These are phyloP conservation scores for Fregetta grallaria DNA, from an alignment of 2,113 vertebrate species.

Conservation along the genomic window DNA sequence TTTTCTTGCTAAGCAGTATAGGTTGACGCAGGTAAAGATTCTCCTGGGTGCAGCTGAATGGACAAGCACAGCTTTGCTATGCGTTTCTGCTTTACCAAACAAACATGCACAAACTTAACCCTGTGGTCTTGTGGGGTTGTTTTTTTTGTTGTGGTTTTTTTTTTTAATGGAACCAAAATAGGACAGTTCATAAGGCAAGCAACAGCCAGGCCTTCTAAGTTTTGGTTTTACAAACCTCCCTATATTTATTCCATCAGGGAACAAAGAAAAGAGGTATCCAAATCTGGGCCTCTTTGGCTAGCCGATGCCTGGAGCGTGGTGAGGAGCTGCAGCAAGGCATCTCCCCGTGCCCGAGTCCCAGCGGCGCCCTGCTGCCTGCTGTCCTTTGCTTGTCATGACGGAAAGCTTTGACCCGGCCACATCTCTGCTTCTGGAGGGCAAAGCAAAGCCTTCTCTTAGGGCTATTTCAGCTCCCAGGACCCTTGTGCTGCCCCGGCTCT, in stretches of 20 bases:
- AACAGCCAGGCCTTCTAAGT: background rate
- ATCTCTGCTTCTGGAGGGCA: background rate
- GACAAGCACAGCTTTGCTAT: background rate
- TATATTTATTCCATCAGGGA: background rate
- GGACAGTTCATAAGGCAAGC: background rate
- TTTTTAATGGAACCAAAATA: background rate
- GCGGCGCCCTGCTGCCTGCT: background rate
- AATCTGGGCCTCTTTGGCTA: background rate
- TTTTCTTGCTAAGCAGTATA: background rate
- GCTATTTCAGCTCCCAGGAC: conserved; percentile 15
- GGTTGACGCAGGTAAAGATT: background rate
- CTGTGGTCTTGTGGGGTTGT: background rate
- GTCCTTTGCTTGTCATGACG: accelerated
- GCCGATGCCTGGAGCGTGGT: background rate
- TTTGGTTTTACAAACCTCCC: accelerated
- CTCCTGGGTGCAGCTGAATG: background rate
- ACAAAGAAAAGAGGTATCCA: background rate
- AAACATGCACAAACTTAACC: background rate
- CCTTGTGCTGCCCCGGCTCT: background rate
- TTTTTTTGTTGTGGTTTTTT: background rate
- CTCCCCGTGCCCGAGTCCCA: accelerated
- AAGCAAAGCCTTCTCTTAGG: background rate
- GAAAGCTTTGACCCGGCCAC: background rate
- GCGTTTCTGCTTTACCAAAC: background rate
- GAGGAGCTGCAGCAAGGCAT: background rate